Evolutionary conservation across 2,797 vertebrate genomes (phyloP).

Genomic region (Sorex maritimensis): DNA sequence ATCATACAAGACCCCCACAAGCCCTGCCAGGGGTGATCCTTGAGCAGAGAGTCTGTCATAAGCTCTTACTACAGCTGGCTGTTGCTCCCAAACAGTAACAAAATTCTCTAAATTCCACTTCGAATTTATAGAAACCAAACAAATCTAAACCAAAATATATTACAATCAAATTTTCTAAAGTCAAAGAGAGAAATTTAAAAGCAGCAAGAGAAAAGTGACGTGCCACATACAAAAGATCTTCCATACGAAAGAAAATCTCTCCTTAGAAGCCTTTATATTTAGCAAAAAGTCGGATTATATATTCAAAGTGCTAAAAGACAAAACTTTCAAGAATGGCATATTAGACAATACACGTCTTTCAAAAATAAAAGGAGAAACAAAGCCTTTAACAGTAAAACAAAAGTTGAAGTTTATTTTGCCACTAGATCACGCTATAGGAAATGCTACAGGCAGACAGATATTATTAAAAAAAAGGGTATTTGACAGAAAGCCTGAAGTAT

Average conservation of each 20-base stretch:
- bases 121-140: background rate
- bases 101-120: background rate
- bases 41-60: too few relatives aligned
- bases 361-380: background rate
- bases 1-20: too few relatives aligned
- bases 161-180: conserved; percentile 1
- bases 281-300: background rate
- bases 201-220: background rate
- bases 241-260: background rate
- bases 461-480: background rate
- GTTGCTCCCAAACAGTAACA: too few relatives aligned
- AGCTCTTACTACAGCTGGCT: too few relatives aligned
- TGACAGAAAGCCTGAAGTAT: background rate
- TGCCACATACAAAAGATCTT: background rate
- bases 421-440: background rate
- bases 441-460: background rate
- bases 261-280: background rate
- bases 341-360: background rate
- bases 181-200: conserved; percentile 2
- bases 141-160: background rate
- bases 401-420: background rate
- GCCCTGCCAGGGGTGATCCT: too few relatives aligned
- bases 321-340: background rate
- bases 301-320: background rate
- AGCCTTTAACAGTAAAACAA: background rate